These are phyloP conservation scores for Watsonalla cultraria DNA, from an alignment of 2,888 invertebrate genomes.

Conservation along the genomic window DNA sequence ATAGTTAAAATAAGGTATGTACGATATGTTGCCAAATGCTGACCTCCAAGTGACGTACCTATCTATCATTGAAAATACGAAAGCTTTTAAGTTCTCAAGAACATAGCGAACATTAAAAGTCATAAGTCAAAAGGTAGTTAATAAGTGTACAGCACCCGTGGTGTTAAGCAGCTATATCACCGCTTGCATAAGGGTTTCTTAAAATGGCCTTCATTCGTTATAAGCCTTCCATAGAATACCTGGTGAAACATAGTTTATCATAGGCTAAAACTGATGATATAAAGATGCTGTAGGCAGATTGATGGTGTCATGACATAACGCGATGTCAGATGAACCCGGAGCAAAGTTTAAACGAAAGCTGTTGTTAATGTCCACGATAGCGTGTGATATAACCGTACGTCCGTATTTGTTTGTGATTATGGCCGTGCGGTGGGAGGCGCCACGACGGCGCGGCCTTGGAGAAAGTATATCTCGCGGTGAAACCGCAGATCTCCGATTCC, in stretches of 20 bases:
- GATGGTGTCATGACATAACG: not conserved
- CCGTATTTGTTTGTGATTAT: conserved; percentile 43
- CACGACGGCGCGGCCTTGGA: conserved; percentile 56
- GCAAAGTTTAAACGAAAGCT: conserved; percentile 45
- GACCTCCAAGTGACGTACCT: not conserved
- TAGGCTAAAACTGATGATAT: not conserved
- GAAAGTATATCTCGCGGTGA: conserved; percentile 62
- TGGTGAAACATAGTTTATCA: no score
- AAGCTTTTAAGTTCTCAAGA: not conserved
- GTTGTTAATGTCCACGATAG: conserved; percentile 31
- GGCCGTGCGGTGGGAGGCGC: conserved; percentile 30
- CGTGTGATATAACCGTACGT: conserved; percentile 57
- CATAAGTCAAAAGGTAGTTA: no score
- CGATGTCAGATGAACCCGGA: conserved; percentile 20
- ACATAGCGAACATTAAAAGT: no score
- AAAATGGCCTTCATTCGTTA: no score
- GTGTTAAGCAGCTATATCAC: no score
- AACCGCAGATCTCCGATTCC: conserved; percentile 39
- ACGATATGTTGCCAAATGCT: not conserved
- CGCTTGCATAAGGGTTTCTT: no score
- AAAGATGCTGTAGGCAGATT: not conserved
- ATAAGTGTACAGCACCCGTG: no score
- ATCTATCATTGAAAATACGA: not conserved
- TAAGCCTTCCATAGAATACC: no score
- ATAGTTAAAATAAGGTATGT: not conserved